Evolutionary conservation across 1,140 invertebrate species (phyloP), one percentile per base, ranked within the genome.

Genomic region (Meloidogyne exigua): DNA sequence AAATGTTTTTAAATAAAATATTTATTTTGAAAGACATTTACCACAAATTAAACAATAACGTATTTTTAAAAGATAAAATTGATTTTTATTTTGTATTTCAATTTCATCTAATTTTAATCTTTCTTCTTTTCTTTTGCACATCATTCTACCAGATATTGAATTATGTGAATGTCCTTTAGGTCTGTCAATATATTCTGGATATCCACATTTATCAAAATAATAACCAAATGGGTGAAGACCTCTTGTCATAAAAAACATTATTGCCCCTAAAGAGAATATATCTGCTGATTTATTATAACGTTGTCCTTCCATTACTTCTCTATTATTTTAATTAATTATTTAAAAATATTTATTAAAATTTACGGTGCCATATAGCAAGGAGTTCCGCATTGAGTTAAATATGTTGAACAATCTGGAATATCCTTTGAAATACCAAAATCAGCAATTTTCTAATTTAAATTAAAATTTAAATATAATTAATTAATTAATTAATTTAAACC

Each of bases 61-160:
- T 7, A n/a, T 57, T 57, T 57, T 57, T 57, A 57, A 57, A 57
- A 57, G 49, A 57, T n/a, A 57, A 57, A 57, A n/a, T 57, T 57
- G 49, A 57, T 57, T 57, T n/a, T n/a, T 57, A 57, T 57, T n/a
- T 57, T n/a, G 49, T 57, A 57, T 57, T 57, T n/a, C 49, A 57
- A 57, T 57, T 57, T 57, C 49, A 57, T 57, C 49, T n/a, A 57
- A 57, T 57, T 57, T 57, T 57, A 57, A n/a, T n/a, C 49, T 57
- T 57, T 57, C 49, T n/a, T 57, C 49, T n/a, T 21, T 57, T 57
- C 18, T 57, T 57, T 57, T 57, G 7, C 49, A 57, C 49, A 57
- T 57, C 49, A 57, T 57, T 57, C 49, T 57, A 57, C 49, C 49
- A 57, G 49, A 57, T n/a, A 57, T 57, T n/a, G 18, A 57, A 57